A percentile compares a stretch with the other conserved stretches of the same genome.
phyloP scores from a whole-genome alignment of 1,140 invertebrate genomes.

The Penaeus chinensis region DNA sequence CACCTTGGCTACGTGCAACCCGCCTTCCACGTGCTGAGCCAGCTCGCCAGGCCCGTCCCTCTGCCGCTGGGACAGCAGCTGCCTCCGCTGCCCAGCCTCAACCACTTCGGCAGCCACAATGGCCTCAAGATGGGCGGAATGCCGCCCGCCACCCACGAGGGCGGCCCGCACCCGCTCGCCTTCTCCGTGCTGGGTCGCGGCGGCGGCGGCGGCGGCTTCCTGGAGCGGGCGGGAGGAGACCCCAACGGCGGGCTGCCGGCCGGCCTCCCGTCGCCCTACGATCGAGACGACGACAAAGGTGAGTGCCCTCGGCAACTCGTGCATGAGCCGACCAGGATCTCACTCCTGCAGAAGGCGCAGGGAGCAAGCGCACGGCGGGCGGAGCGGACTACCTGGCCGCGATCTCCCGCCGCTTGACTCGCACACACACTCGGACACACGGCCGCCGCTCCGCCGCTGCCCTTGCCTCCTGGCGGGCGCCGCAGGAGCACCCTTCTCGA shows the following conservation, averaged over 20 bases:
- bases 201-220: constrained; percentile 49
- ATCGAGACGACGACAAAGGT: constrained; percentile 61
- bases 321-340: not conserved
- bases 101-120: constrained; percentile 44
- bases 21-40: constrained; percentile 53
- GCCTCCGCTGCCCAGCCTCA: constrained; percentile 42
- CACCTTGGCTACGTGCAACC: constrained; percentile 62
- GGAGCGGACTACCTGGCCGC: no score
- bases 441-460: no score
- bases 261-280: constrained; percentile 56
- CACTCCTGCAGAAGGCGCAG: not conserved
- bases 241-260: constrained; percentile 40
- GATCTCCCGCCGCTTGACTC: not conserved
- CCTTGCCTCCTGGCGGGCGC: not conserved
- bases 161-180: constrained; percentile 44
- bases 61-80: constrained; percentile 55
- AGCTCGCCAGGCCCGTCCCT: constrained; percentile 56
- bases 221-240: constrained; percentile 41
- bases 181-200: constrained; percentile 47
- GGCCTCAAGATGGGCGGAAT: constrained; percentile 43
- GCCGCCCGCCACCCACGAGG: constrained; percentile 33
- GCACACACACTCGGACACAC: constrained; percentile 17
- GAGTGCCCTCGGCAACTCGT: not conserved
- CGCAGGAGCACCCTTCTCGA: no score
- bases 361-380: no score